Percentiles rank a stretch among this genome's conserved stretches.
phyloP scores from a whole-genome alignment of 2,113 vertebrate genomes.

The Carassius carassius region DNA sequence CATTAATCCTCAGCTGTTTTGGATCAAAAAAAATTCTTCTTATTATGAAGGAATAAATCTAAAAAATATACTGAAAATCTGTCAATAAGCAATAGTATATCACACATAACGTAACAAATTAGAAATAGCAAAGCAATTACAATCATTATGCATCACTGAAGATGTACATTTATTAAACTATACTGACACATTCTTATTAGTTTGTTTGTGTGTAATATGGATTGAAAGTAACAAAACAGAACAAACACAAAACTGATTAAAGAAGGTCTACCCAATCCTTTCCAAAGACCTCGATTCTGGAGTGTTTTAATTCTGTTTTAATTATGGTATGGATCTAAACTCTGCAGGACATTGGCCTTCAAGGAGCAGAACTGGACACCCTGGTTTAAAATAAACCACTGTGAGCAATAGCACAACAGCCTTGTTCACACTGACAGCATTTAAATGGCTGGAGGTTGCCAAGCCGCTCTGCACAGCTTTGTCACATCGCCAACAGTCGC shows the following conservation, averaged over 20 bases:
- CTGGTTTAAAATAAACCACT: background rate
- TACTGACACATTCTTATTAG: background rate
- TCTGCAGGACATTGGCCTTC: background rate
- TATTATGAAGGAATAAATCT: background rate
- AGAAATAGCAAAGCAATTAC: background rate
- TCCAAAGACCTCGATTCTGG: background rate
- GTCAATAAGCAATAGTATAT: background rate
- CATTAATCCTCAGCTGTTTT: background rate
- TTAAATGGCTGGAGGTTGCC: background rate
- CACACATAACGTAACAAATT: background rate
- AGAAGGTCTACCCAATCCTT: background rate
- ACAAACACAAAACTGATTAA: background rate
- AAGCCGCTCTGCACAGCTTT: background rate
- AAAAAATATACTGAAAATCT: background rate
- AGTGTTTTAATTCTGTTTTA: background rate
- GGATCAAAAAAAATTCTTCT: too few relatives aligned
- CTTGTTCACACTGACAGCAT: background rate
- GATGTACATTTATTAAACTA: conserved; percentile 1
- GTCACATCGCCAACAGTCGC: background rate
- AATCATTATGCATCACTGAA: conserved; percentile 14
- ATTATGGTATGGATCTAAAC: background rate
- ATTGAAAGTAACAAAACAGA: background rate
- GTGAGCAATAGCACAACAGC: too few relatives aligned
- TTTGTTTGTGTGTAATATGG: background rate
- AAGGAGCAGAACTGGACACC: background rate